Percentiles rank a stretch among this genome's conserved stretches.
Evolutionary conservation across 2,113 vertebrate genomes (phyloP).

Genomic region (Eubucco bourcierii): DNA sequence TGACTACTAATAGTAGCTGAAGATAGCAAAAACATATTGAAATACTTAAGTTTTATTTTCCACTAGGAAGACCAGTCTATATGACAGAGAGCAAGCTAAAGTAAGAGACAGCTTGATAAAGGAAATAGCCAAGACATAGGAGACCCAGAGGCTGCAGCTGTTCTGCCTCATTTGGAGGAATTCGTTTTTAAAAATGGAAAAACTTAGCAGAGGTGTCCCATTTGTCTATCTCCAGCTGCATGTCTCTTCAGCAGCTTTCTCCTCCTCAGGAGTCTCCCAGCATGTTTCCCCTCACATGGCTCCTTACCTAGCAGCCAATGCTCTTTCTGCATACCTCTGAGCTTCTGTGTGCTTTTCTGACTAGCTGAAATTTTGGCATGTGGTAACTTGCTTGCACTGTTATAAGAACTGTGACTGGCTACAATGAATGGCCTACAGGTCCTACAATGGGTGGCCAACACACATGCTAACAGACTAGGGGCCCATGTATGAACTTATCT

Average conservation of each 20-base stretch:
- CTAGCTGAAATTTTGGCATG: neutral
- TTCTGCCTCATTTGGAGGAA: neutral
- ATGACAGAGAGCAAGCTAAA: neutral
- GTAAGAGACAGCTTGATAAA: neutral
- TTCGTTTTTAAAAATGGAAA: neutral
- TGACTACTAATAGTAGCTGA: neutral
- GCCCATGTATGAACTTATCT: neutral
- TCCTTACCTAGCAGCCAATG: neutral
- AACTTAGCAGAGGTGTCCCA: neutral
- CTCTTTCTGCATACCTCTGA: rapidly evolving
- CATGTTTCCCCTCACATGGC: neutral
- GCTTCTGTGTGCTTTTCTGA: rapidly evolving
- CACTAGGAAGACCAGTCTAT: neutral
- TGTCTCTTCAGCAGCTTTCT: neutral
- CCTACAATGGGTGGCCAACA: neutral
- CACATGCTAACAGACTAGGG: neutral
- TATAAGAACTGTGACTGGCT: neutral
- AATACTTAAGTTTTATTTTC: neutral
- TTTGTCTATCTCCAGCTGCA: neutral
- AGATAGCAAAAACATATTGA: neutral
- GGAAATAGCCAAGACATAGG: neutral
- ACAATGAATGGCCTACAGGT: neutral
- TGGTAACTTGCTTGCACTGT: neutral
- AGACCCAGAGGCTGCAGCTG: neutral
- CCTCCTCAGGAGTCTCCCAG: neutral